Base-by-base conservation (phyloP, 2,797 vertebrate species). In the Onychomys leucogaster region DNA sequence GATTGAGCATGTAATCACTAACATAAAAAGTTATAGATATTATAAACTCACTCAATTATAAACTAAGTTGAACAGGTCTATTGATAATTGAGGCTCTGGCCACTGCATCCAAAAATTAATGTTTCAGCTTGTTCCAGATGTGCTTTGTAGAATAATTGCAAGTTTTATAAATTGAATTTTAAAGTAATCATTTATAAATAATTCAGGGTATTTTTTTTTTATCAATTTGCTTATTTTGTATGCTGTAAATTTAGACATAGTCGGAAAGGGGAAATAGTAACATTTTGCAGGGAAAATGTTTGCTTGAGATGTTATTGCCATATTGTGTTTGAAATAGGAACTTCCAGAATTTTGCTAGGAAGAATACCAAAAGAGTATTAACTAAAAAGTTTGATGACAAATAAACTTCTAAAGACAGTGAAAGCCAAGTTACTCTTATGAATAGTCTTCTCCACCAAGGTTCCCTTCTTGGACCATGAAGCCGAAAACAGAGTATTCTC, bases 311-410 rank as follows among this genome's bases (percentile, higher is more conserved):
- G 29, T 52, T 90, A 63, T 87, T 88, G n/a, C 17, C 61, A 1
- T 67, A 61, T 32, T 87, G 0, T 78, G 57, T 92, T 67, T 89
- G 37, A 96, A 80, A 41, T 91, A 80, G 55, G 81, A 90, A 86
- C 86, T 88, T 59, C 25, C 32, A 90, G 27, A 83, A 87, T 67
- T 94, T 94, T 96, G 63, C 55, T 77, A 81, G 65, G 87, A 76
- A 86, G 34, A 90, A 55, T 52, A 80, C n/a, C 77, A 37, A 80
- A 81, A 89, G 55, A 89, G 78, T 75, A 13, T 91, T 88, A 87
- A 65, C 46, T 86, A 90, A 77, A 32, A 94, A 25, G n/a, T 63
- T 81, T 85, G 25, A 82, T 89, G 80, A 14, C 61, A n/a, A 49
- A 14, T 55, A n/a, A 49, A 55, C 57, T 80, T 83, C 59, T 82